phyloP scores from a whole-genome alignment of 2,113 vertebrate genomes.

The Oceanites oceanicus region DNA sequence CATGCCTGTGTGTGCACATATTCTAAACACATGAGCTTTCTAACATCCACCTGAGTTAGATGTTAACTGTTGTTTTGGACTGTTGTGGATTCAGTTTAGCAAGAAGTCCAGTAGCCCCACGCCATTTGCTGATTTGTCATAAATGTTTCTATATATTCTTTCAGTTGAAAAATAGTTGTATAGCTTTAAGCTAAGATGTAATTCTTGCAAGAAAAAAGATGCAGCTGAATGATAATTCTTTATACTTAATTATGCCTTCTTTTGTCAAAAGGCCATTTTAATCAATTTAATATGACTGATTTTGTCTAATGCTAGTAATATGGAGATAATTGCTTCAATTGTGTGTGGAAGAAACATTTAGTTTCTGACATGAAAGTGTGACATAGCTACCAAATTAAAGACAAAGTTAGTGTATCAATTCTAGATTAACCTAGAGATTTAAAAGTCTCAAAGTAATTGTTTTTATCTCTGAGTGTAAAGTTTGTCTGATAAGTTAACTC shows the following conservation, averaged over 20 bases:
- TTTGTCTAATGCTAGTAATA: background rate
- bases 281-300: background rate
- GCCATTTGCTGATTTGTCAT: background rate
- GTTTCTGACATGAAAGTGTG: background rate
- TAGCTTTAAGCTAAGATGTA: background rate
- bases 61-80: background rate
- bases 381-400: background rate
- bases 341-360: background rate
- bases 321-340: background rate
- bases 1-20: accelerated
- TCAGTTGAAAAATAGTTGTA: background rate
- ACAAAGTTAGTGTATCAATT: background rate
- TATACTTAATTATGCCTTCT: background rate
- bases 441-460: background rate
- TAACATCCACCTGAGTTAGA: background rate
- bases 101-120: background rate
- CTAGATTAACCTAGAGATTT: background rate
- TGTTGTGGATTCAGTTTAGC: background rate
- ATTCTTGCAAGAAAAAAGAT: background rate
- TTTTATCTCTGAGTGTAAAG: slow-evolving; percentile 26
- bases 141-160: background rate
- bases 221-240: background rate
- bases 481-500: slow-evolving; percentile 25
- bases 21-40: background rate
- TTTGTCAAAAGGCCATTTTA: background rate